Evolutionary conservation across 2,888 invertebrate genomes (phyloP).

Genomic region (Protonemura montana): DNA sequence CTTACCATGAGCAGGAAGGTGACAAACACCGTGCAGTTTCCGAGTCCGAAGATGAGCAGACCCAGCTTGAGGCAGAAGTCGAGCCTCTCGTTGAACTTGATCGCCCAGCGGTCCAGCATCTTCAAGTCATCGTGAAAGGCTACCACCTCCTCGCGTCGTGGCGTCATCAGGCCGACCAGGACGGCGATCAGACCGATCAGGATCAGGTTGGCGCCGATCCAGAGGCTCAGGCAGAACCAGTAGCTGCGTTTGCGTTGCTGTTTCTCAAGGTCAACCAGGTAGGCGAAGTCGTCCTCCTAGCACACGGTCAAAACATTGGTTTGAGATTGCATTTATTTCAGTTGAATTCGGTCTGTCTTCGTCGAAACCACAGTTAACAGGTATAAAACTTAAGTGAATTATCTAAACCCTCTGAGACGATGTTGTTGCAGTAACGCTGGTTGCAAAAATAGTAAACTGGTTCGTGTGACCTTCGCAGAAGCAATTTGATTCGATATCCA

Average conservation of each 20-base stretch:
- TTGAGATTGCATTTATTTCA: too few species aligned
- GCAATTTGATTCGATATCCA: neutral
- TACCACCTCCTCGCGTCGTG: conserved; percentile 57
- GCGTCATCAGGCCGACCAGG: conserved; percentile 61
- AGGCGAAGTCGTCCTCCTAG: conserved; percentile 55
- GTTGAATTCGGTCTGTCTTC: too few species aligned
- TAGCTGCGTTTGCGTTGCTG: conserved; percentile 44
- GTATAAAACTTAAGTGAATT: too few species aligned
- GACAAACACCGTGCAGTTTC: conserved; percentile 60
- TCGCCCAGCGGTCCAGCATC: conserved; percentile 58
- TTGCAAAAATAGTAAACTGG: too few species aligned
- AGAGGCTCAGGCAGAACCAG: conserved; percentile 60
- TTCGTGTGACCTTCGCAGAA: too few species aligned
- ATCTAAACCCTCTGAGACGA: too few species aligned
- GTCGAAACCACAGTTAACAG: too few species aligned
- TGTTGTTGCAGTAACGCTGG: too few species aligned
- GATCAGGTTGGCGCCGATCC: conserved; percentile 60
- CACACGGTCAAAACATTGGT: too few species aligned
- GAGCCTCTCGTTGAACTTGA: conserved; percentile 59
- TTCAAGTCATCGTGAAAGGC: conserved; percentile 56
- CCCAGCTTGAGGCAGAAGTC: conserved; percentile 61
- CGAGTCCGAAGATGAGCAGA: conserved; percentile 60
- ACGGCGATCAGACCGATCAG: conserved; percentile 60
- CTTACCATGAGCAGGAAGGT: conserved; percentile 56
- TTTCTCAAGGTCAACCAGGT: conserved; percentile 56